These are phyloP conservation scores for Hypsibius dujardini DNA, from an alignment of 1,140 invertebrate genomes.

Conservation along the genomic window DNA sequence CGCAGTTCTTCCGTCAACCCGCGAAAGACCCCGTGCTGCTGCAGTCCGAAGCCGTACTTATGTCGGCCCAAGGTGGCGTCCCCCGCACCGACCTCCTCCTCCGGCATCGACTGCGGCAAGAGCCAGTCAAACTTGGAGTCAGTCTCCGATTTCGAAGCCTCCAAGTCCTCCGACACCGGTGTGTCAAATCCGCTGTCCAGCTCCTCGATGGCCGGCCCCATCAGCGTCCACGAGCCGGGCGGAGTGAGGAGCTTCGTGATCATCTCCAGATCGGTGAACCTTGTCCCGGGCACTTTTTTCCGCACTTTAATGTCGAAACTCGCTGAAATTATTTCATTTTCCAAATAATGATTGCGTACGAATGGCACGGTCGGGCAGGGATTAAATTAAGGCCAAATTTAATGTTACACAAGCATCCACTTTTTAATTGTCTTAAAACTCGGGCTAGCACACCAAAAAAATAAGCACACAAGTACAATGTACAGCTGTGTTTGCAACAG, in stretches of 20 bases:
- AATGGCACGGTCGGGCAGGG: too few relatives aligned
- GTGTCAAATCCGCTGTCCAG: slow-evolving; percentile 32
- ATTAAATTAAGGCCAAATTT: too few relatives aligned
- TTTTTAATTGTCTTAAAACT: too few relatives aligned
- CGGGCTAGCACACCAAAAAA: too few relatives aligned
- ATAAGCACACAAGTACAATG: too few relatives aligned
- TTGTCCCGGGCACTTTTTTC: slow-evolving; percentile 35
- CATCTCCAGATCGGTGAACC: slow-evolving; percentile 52
- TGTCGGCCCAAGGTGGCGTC: slow-evolving; percentile 18
- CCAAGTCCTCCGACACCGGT: not conserved
- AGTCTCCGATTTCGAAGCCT: not conserved
- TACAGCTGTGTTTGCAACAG: too few relatives aligned
- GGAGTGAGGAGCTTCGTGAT: slow-evolving; percentile 48
- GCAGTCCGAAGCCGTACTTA: slow-evolving; percentile 27
- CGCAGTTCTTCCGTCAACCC: slow-evolving; percentile 36
- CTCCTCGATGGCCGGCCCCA: slow-evolving; percentile 25
- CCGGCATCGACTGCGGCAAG: slow-evolving; percentile 30
- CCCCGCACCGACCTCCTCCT: slow-evolving; percentile 23
- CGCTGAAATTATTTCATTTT: slow-evolving; percentile 25
- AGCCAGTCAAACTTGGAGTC: slow-evolving; percentile 27
- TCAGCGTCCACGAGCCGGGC: slow-evolving; percentile 30
- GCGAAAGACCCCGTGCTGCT: slow-evolving; percentile 23
- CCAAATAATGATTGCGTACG: too few relatives aligned
- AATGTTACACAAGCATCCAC: too few relatives aligned
- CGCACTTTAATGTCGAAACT: not conserved